These are phyloP conservation scores for Eilema griseolum DNA, from an alignment of 2,888 invertebrate genomes.

Conservation along the genomic window DNA sequence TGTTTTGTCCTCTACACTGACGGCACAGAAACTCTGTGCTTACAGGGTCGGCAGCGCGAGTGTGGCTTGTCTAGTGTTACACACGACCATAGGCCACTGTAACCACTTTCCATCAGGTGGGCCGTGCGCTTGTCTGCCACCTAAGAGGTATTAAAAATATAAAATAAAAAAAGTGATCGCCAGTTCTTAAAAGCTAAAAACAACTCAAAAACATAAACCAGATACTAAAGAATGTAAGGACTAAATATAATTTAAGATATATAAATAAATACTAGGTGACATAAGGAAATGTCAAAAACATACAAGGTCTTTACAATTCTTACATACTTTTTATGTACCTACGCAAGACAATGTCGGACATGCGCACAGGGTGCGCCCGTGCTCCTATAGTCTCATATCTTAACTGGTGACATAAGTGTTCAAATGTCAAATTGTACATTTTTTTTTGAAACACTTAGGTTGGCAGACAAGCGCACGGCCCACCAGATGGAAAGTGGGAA, in stretches of 20 bases:
- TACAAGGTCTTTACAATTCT: constrained; percentile 47
- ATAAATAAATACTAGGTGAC: constrained; percentile 49
- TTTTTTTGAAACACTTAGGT: too few relatives aligned
- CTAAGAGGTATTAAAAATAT: too few relatives aligned
- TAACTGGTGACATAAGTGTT: constrained; percentile 38
- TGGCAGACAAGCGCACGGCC: too few relatives aligned
- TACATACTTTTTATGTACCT: constrained; percentile 50
- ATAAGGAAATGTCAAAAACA: constrained; percentile 51
- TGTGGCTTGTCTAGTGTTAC: too few relatives aligned
- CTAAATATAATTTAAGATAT: constrained; percentile 43
- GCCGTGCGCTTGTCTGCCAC: too few relatives aligned
- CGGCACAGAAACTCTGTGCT: too few relatives aligned
- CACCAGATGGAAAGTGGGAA: too few relatives aligned
- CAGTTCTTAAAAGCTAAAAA: not conserved
- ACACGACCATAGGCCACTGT: too few relatives aligned
- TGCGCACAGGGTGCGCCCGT: constrained; percentile 48
- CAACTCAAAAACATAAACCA: constrained; percentile 10
- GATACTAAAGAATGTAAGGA: constrained; percentile 35
- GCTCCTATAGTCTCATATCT: constrained; percentile 27
- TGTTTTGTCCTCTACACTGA: too few relatives aligned
- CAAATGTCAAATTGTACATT: constrained; percentile 21
- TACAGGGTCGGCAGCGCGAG: too few relatives aligned
- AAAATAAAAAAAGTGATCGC: not conserved
- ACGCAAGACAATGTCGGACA: constrained; percentile 46
- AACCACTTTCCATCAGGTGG: too few relatives aligned